Evolutionary conservation across 1,140 invertebrate species (phyloP), one percentile per base, ranked within the genome.

Genomic region (Reticulitermes speratus): DNA sequence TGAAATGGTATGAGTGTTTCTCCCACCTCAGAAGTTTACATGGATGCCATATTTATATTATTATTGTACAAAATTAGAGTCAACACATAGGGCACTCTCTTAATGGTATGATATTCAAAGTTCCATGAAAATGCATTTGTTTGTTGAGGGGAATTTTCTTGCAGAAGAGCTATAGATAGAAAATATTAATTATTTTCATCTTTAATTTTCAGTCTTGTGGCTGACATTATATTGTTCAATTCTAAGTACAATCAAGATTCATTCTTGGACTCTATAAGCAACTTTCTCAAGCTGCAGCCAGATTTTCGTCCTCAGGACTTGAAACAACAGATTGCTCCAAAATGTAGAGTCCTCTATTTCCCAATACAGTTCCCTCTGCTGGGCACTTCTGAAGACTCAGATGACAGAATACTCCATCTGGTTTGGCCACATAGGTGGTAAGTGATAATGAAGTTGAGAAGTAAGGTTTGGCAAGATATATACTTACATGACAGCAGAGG

Each of bases 351-450:
- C 5, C 86, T 96, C 2, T 95, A 96, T 90, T 96, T 94, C 90
- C 95, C 95, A 16, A 89, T 95, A 23, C 88, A 91, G 85, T 92
- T 94, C 89, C 88, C 90, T 52, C 23, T n/a, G 7, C 11, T 75
- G 23, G 44, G 86, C 87, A 0, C 90, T 91, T 69, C 88, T 88
- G 44, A 88, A 89, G n/a, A 87, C 85, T 38, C 88, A 87, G 44
- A 83, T 75, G 89, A n/a, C 84, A 83, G 85, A 88, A 90, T 88
- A 87, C 89, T 96, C 25, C 94, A 94, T 90, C 93, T 96, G 65
- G 92, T 96, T 30, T 96, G 96, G 96, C 94, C 95, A 25, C 95
- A 96, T 91, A 91, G 96, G 89, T 96, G 96, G 93, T 93, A 90
- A 90, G 88, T 87, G 48, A 65, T 69, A 55, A 55, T 55, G 19